A percentile compares a stretch with the other conserved stretches of the same genome.
Conservation (phyloP, 2,888 invertebrate species). For the Ichneumoninae sp. region DNA sequence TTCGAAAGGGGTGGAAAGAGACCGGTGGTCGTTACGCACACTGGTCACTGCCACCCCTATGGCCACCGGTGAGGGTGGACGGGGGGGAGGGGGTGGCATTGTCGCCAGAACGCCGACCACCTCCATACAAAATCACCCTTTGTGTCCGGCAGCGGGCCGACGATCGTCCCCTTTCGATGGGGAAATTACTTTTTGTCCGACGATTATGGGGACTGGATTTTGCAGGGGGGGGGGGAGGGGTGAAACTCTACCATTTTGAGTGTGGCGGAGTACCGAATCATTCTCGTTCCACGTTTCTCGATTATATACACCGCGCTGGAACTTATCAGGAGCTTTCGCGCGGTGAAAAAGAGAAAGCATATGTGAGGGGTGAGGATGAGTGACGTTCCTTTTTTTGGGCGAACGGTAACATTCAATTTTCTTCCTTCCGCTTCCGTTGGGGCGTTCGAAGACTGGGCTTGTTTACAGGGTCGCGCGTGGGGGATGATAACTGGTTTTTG, state of each 20-base stretch:
- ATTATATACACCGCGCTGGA: conserved; percentile 17
- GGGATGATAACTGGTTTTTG: no score
- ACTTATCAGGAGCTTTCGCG: conserved; percentile 41
- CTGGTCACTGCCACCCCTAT: conserved; percentile 82
- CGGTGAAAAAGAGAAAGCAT: neutral
- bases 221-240: conserved; percentile 70
- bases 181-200: conserved; percentile 84
- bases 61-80: conserved; percentile 52
- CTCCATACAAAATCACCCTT: conserved; percentile 83
- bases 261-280: conserved; percentile 56
- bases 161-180: conserved; percentile 75
- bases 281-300: conserved; percentile 20
- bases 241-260: conserved; percentile 77
- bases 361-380: neutral
- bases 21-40: conserved; percentile 81
- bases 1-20: conserved; percentile 48
- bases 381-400: neutral
- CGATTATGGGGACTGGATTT: conserved; percentile 82
- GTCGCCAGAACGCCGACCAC: conserved; percentile 59
- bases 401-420: no score
- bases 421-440: no score
- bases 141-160: conserved; percentile 74
- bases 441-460: no score
- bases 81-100: conserved; percentile 43
- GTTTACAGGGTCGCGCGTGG: no score